These are phyloP conservation scores for Rhogogaster chlorosoma DNA, from an alignment of 2,888 invertebrate species.

Conservation along the genomic window DNA sequence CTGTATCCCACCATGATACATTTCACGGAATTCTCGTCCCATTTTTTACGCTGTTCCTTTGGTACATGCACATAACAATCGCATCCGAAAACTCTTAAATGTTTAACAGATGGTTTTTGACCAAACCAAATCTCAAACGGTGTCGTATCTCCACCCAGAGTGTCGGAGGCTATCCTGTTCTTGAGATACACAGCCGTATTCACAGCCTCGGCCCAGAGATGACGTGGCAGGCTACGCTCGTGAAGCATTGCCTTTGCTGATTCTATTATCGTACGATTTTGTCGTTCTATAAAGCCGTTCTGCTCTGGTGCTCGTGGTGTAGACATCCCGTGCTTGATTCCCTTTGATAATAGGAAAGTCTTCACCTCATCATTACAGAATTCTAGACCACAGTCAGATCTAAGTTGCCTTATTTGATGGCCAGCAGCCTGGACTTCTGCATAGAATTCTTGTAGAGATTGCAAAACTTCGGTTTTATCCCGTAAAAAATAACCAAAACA, in stretches of 20 bases:
- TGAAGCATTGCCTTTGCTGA: slow-evolving; percentile 28
- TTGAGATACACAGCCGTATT: slow-evolving; percentile 45
- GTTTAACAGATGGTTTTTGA: slow-evolving; percentile 12
- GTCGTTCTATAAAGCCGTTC: slow-evolving; percentile 22
- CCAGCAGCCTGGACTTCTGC: too few relatives aligned
- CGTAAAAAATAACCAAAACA: slow-evolving; percentile 47
- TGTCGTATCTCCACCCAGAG: not conserved
- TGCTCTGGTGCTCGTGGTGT: slow-evolving; percentile 36
- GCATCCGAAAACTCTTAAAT: slow-evolving; percentile 3
- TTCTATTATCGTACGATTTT: slow-evolving; percentile 42
- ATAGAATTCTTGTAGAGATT: not conserved
- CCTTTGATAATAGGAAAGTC: slow-evolving; percentile 22
- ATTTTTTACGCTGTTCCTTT: slow-evolving; percentile 61
- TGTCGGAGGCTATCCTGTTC: slow-evolving; percentile 33
- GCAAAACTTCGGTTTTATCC: slow-evolving; percentile 45
- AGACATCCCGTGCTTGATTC: not conserved
- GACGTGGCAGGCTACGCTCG: slow-evolving; percentile 24
- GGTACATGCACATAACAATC: slow-evolving; percentile 53
- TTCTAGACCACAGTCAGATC: too few relatives aligned
- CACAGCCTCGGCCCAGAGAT: slow-evolving; percentile 51
- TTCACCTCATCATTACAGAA: not conserved
- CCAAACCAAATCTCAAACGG: slow-evolving; percentile 16
- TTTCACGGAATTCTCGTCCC: slow-evolving; percentile 63
- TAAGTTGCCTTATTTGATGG: too few relatives aligned
- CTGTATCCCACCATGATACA: slow-evolving; percentile 62